These are phyloP conservation scores for Pantelozetes paolii DNA, from an alignment of 2,888 invertebrate genomes.

Conservation along the genomic window DNA sequence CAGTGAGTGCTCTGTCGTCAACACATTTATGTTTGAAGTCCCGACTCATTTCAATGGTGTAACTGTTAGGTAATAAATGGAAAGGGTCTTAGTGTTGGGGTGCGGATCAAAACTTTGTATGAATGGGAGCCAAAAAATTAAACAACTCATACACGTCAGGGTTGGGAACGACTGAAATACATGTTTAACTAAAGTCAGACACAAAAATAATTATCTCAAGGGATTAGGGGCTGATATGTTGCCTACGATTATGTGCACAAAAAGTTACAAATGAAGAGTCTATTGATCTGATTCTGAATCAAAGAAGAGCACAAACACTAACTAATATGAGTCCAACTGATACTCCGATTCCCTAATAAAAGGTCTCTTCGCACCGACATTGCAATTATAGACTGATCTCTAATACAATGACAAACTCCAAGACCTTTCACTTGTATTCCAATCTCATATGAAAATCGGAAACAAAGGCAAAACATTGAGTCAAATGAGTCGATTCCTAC, in stretches of 20 bases:
- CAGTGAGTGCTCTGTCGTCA: not conserved
- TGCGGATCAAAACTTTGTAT: not conserved
- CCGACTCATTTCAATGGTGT: not conserved
- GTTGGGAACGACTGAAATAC: not conserved
- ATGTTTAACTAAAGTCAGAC: slow-evolving; percentile 21
- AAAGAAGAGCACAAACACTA: not conserved
- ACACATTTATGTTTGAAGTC: not conserved
- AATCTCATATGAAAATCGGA: not conserved
- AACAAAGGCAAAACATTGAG: not conserved
- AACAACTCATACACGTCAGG: not conserved
- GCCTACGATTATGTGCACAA: slow-evolving; percentile 1
- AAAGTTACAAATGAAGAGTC: not conserved
- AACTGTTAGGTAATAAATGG: slow-evolving; percentile 4
- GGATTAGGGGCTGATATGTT: slow-evolving; percentile 8
- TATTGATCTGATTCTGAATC: slow-evolving; percentile 15
- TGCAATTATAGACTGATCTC: slow-evolving; percentile 23
- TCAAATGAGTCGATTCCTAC: not conserved
- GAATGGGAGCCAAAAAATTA: not conserved
- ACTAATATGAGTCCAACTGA: slow-evolving; percentile 1
- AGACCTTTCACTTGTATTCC: not conserved
- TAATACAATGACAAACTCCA: not conserved
- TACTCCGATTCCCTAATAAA: not conserved
- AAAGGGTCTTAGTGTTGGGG: not conserved
- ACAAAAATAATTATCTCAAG: slow-evolving; percentile 27
- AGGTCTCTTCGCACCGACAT: slow-evolving; percentile 6